A percentile compares a stretch with the other conserved stretches of the same genome.
Conservation (phyloP, 1,140 invertebrate genomes). For the Monomorium pharaonis region DNA sequence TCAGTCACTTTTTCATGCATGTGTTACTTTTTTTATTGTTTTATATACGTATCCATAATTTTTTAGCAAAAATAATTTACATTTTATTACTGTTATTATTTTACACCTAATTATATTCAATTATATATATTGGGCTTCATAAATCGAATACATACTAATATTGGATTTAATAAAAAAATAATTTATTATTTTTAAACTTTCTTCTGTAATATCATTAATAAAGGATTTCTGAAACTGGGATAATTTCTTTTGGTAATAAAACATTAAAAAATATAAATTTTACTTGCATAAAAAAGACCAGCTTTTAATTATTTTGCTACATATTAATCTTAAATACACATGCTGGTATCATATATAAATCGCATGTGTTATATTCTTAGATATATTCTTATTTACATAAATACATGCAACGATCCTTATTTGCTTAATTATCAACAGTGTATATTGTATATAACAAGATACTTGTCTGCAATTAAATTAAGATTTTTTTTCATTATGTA, state of each 20-base stretch:
- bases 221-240: slow-evolving; percentile 17
- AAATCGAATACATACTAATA: neutral
- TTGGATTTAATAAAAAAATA: neutral
- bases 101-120: neutral
- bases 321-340: slow-evolving; percentile 64
- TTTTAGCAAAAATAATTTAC: slow-evolving; percentile 35
- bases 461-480: slow-evolving; percentile 64
- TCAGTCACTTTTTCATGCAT: slow-evolving; percentile 9
- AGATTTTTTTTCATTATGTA: slow-evolving; percentile 68
- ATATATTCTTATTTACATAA: slow-evolving; percentile 62
- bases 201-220: neutral
- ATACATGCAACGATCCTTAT: slow-evolving; percentile 54
- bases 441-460: slow-evolving; percentile 57
- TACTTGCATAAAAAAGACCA: slow-evolving; percentile 75
- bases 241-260: slow-evolving; percentile 42
- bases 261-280: slow-evolving; percentile 70
- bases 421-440: slow-evolving; percentile 53
- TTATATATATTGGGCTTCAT: neutral
- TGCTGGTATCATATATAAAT: slow-evolving; percentile 50
- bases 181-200: slow-evolving; percentile 2
- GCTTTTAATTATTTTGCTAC: slow-evolving; percentile 71
- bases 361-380: slow-evolving; percentile 63
- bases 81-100: slow-evolving; percentile 33
- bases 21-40: neutral
- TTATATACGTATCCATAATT: neutral